Evolutionary conservation across 2,888 invertebrate genomes (phyloP), one percentile per base, ranked within the genome.

Genomic region (Criorhina ranunculi): DNA sequence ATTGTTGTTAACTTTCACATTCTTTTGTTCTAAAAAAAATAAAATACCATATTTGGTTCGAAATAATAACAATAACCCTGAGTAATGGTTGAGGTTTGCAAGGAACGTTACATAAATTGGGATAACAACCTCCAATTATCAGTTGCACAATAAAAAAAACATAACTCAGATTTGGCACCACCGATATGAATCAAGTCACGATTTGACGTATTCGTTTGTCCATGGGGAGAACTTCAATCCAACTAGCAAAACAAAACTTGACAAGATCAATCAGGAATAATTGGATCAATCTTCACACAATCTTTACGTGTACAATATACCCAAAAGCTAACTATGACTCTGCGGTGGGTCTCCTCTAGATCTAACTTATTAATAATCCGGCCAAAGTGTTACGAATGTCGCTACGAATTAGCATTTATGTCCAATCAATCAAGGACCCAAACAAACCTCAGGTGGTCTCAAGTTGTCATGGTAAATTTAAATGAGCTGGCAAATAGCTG

Each of bases 221-320:
- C 57, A 31, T 12, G n/a, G 66, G 66, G 75, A 51, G 17, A 55
- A 66, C 44, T 44, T 2, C 44, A 35, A 60, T 51, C 51, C 31
- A 51, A 51, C 12, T 31, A 15, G 12, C 31, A 31, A 53, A 53
- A 53, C 15, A 31, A 24, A 53, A 53, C 73, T 42, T 70, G 64
- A 81, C 64, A 64, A 70, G 76, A 81, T 81, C 81, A 59, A 76
- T 81, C 81, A 70, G 59, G 57, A 70, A 76, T 81, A 81, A 81
- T 81, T 82, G 82, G 82, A 33, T 66, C 70, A 82, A 82, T 82
- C 82, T 82, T 82, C 82, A 82, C 82, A 82, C 82, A 78, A 82
- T 82, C 82, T 82, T 6, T 33, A 24, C 59, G 55, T 81, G 75
- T 75, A 40, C 37, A 37, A n/a, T n/a, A 60, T 55, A 66, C 53